A percentile compares a stretch with the other conserved stretches of the same genome.
Conservation (phyloP, 1,140 invertebrate species). For the Conopomorpha cramerella region DNA sequence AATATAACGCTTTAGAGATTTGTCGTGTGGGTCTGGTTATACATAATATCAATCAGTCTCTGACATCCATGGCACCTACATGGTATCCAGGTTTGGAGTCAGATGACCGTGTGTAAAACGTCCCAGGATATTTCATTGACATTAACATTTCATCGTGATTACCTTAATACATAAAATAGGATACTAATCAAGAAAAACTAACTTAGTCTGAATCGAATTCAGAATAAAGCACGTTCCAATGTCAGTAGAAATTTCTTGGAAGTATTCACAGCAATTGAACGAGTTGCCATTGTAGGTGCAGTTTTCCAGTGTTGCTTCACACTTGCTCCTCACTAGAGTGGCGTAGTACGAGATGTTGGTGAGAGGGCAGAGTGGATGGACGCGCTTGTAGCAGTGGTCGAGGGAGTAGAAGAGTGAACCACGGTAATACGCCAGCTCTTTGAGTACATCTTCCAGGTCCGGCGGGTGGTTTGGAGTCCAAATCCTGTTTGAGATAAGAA, state of each 20-base stretch:
- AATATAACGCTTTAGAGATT: no score
- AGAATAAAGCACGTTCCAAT: slow-evolving; percentile 68
- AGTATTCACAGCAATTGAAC: slow-evolving; percentile 71
- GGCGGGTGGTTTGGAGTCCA: slow-evolving; percentile 67
- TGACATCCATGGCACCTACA: no score
- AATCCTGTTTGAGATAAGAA: slow-evolving; percentile 55
- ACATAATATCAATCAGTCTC: no score
- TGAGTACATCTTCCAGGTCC: slow-evolving; percentile 68
- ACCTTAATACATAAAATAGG: no score
- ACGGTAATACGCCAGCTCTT: slow-evolving; percentile 68
- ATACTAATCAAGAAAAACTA: no score
- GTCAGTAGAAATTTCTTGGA: slow-evolving; percentile 67
- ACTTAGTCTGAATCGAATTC: slow-evolving; percentile 66
- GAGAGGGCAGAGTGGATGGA: slow-evolving; percentile 29
- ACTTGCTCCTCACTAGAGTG: slow-evolving; percentile 61
- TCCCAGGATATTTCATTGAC: no score
- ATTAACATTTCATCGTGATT: no score
- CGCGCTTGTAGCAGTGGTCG: slow-evolving; percentile 52
- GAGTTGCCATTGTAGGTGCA: slow-evolving; percentile 66
- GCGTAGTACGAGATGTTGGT: slow-evolving; percentile 64
- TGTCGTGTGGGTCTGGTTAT: no score
- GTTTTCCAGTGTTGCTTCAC: slow-evolving; percentile 56
- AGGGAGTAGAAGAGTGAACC: slow-evolving; percentile 66
- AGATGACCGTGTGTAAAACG: no score
- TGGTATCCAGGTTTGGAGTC: no score